Evolutionary conservation across 2,113 vertebrate genomes (phyloP).

Genomic region (Glaucomys volans): DNA sequence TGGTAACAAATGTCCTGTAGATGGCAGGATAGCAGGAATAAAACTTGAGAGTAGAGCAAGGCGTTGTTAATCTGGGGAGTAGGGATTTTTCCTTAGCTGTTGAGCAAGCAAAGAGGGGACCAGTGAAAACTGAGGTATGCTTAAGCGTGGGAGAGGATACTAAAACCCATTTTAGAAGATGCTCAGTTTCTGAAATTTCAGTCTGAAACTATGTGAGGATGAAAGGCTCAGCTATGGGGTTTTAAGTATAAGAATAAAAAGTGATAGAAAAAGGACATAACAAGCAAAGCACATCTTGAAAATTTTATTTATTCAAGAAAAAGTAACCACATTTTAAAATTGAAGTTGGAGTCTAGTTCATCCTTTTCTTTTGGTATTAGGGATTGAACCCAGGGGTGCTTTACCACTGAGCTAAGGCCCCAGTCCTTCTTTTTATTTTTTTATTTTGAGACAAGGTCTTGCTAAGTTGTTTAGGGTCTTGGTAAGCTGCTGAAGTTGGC

Average conservation of each 20-base stretch:
- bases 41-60: neutral
- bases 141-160: neutral
- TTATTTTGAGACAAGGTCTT: too few relatives aligned
- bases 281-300: neutral
- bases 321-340: conserved; percentile 41
- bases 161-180: neutral
- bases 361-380: too few relatives aligned
- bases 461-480: too few relatives aligned
- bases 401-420: too few relatives aligned
- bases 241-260: neutral
- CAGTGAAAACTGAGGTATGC: neutral
- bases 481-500: too few relatives aligned
- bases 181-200: neutral
- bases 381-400: too few relatives aligned
- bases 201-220: neutral
- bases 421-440: too few relatives aligned
- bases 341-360: neutral
- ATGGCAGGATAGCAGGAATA: neutral
- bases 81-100: neutral
- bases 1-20: neutral
- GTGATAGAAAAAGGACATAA: conserved; percentile 6
- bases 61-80: neutral
- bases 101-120: neutral
- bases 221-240: neutral
- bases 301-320: conserved; percentile 43